Evolutionary conservation across 2,113 vertebrate species (phyloP), one percentile per base, ranked within the genome.

Genomic region (Corapipo altera): DNA sequence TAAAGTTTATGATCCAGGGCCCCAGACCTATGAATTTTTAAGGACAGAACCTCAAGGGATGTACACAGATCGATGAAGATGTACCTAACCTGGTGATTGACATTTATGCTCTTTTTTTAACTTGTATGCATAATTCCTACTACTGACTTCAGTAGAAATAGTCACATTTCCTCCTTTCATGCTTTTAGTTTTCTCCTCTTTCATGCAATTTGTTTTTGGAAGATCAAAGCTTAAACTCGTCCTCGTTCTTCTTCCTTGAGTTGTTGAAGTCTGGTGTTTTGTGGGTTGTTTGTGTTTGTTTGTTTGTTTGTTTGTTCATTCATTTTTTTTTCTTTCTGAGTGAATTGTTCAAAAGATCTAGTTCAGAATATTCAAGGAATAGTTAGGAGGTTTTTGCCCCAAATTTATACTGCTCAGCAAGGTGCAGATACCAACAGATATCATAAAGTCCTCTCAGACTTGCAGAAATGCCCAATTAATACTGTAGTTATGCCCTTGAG

Each of bases 131-230:
- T 95, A 91, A 94, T 74, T 91, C 66, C 66, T 76, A 10, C 70
- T 75, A 89, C 65, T 66, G 62, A 92, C 83, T 96, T 96, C 96
- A 92, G 61, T 94, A 49, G 26, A 89, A 93, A 78, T 55, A 96
- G 85, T 96, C 76, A 81, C 52, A 87, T 86, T 86, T 52, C 52
- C 10, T 69, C 48, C 57, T 86, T 97, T 95, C 94, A 96, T 78
- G 85, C 77, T 91, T 84, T 89, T 88, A 32, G 22, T 52, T 95
- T 91, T 95, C 59, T 95, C 22, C 41, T 37, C n/a, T 93, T 75
- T 81, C 69, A 44, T 64, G 72, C 75, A 92, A 83, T 94, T 92
- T 95, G 66, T 88, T 87, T 94, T 91, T 87, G 69, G 44, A 85
- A 96, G 96, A 96, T 96, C 90, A 96, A 94, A 96, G 93, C 69